A percentile compares a stretch with the other conserved stretches of the same genome.
These are phyloP conservation scores for Characodon lateralis DNA, from an alignment of 2,797 vertebrate species.

Conservation along the genomic window DNA sequence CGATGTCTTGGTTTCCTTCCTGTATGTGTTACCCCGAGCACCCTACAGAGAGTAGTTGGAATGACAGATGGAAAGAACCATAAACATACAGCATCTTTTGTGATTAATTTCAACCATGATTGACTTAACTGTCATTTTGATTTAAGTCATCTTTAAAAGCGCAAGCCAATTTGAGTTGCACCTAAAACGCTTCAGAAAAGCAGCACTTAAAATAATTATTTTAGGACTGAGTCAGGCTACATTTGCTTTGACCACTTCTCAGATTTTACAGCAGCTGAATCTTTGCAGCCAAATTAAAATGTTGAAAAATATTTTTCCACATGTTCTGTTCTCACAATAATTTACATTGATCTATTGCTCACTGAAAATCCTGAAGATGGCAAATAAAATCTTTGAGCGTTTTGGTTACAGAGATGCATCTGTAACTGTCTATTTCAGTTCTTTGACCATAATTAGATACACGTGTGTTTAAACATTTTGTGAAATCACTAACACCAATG, in stretches of 20 bases:
- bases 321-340: too few species aligned
- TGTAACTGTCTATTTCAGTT: not conserved
- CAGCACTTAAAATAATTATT: too few species aligned
- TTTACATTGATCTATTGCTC: not conserved
- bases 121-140: not conserved
- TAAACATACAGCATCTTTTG: not conserved
- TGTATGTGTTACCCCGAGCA: too few species aligned
- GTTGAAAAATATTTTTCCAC: too few species aligned
- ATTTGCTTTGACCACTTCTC: not conserved
- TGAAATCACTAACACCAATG: not conserved
- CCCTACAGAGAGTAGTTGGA: too few species aligned
- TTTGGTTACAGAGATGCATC: not conserved
- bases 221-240: not conserved
- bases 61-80: too few species aligned
- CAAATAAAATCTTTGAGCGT: too few species aligned
- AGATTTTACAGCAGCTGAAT: not conserved
- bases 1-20: too few species aligned
- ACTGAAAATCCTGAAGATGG: not conserved
- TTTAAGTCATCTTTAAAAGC: not conserved
- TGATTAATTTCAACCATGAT: not conserved
- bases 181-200: not conserved
- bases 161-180: not conserved
- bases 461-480: not conserved
- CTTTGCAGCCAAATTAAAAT: too few species aligned
- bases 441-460: not conserved